phyloP scores from a whole-genome alignment of 1,140 invertebrate species.

The Hestina assimilis region DNA sequence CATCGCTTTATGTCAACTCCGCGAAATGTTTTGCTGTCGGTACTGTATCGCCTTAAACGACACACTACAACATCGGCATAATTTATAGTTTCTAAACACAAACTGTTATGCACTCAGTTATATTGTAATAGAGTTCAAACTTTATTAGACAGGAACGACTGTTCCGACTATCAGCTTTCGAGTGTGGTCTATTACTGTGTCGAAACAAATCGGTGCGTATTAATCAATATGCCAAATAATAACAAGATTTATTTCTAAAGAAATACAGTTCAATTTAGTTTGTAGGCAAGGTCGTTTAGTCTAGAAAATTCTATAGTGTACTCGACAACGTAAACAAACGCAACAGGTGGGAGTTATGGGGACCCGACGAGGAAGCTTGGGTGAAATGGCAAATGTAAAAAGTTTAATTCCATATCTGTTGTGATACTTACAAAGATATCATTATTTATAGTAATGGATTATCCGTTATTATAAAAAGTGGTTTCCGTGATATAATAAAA shows the following conservation, averaged over 20 bases:
- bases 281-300: constrained; percentile 1
- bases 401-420: background rate
- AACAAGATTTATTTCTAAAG: background rate
- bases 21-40: constrained; percentile 16
- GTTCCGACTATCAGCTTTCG: constrained; percentile 11
- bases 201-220: constrained; percentile 22
- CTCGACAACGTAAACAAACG: constrained; percentile 32
- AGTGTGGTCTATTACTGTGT: constrained; percentile 12
- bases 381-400: background rate
- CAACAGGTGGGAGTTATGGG: constrained; percentile 32
- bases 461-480: too few species aligned
- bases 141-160: background rate
- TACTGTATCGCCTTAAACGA: constrained; percentile 12
- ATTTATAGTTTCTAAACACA: background rate
- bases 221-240: background rate
- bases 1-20: constrained; percentile 4
- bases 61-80: constrained; percentile 5
- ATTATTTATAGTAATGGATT: too few species aligned
- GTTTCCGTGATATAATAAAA: too few species aligned
- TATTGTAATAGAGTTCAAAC: background rate
- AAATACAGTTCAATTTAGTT: background rate
- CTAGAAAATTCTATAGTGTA: constrained; percentile 28
- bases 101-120: background rate
- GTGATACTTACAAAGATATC: background rate
- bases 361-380: constrained; percentile 1